Conservation (phyloP, 1,140 invertebrate genomes). For the Platorchestia sp. region DNA sequence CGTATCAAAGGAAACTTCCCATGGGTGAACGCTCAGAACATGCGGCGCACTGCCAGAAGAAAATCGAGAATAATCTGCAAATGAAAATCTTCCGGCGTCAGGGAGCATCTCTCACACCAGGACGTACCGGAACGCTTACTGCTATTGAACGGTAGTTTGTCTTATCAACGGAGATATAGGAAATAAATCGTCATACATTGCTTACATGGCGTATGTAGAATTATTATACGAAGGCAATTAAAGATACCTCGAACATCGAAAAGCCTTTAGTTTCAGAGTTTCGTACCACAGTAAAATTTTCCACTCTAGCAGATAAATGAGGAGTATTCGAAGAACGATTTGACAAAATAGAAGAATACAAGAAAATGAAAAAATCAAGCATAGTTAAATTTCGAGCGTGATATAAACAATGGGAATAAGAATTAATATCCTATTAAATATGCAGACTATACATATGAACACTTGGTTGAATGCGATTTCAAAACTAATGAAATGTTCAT, state of each 20-base stretch:
- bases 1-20: conserved; percentile 2
- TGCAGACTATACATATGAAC: no score
- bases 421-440: no score
- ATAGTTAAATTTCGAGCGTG: no score
- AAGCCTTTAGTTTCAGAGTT: no score
- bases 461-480: no score
- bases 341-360: no score
- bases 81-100: neutral
- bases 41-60: neutral
- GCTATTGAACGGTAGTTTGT: neutral
- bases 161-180: neutral
- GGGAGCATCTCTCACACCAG: neutral
- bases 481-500: no score
- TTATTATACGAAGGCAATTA: neutral
- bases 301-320: no score
- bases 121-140: neutral
- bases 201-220: neutral
- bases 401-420: no score
- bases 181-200: neutral
- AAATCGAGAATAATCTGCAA: neutral
- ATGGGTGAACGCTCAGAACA: neutral
- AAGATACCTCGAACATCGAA: neutral
- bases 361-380: no score
- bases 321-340: no score
- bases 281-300: no score